A percentile compares a stretch with the other conserved stretches of the same genome.
These are phyloP conservation scores for Drosophila ercepeae DNA, from an alignment of 1,140 invertebrate species.

Conservation along the genomic window DNA sequence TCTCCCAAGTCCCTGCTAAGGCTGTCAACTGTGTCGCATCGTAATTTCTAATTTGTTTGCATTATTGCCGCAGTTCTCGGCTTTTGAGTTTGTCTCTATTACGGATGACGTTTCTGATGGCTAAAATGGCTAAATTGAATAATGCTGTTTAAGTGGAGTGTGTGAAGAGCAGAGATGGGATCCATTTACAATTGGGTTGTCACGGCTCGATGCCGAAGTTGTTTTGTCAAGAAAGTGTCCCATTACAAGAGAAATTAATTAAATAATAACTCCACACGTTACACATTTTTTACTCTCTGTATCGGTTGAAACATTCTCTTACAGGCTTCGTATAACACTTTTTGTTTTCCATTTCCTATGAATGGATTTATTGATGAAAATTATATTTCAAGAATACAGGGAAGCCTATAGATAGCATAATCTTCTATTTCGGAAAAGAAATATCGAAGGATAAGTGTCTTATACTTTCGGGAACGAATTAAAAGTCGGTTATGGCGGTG, in stretches of 20 bases:
- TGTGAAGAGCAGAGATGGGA: constrained; percentile 2
- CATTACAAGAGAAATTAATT: constrained; percentile 5
- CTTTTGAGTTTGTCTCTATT: constrained; percentile 49
- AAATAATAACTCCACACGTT: neutral
- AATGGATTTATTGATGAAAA: neutral
- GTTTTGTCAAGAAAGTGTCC: neutral
- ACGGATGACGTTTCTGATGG: constrained; percentile 43
- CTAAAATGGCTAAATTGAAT: constrained; percentile 47
- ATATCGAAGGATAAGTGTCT: neutral
- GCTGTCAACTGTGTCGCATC: constrained; percentile 22
- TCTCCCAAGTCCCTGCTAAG: neutral
- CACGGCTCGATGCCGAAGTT: neutral
- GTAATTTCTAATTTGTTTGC: constrained; percentile 72
- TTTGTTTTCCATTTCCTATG: neutral
- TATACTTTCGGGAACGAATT: neutral
- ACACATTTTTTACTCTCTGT: too few relatives aligned
- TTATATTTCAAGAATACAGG: neutral
- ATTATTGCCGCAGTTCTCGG: constrained; percentile 44
- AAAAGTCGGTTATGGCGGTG: neutral
- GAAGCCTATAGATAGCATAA: neutral
- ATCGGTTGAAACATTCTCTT: neutral
- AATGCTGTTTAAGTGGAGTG: constrained; percentile 38
- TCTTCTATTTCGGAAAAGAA: neutral
- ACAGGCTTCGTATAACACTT: constrained; percentile 2
- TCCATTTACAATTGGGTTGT: constrained; percentile 14